A percentile compares a stretch with the other conserved stretches of the same genome.
Conservation (phyloP, 2,797 vertebrate genomes). For the Anisognathus igniventris region DNA sequence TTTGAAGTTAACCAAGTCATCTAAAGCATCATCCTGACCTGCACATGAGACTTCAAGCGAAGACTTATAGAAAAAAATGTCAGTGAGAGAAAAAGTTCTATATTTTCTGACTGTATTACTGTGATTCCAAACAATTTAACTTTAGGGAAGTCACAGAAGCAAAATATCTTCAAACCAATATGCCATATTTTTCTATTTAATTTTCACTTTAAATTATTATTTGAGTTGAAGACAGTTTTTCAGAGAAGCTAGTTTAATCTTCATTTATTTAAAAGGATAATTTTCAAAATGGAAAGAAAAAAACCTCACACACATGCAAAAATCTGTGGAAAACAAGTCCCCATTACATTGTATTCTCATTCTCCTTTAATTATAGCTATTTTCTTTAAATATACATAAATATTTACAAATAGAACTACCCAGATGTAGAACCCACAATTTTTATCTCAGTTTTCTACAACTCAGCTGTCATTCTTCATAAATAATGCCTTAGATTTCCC, state of each 20-base stretch:
- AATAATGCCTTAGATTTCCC: background rate
- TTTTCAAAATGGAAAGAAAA: background rate
- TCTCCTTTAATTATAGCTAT: background rate
- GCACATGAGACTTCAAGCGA: background rate
- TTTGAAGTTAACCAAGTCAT: background rate
- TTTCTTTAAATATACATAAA: background rate
- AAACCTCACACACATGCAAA: accelerated
- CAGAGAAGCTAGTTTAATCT: background rate
- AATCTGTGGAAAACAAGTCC: background rate
- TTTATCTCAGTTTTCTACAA: background rate
- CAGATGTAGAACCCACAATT: background rate
- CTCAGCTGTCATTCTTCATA: background rate
- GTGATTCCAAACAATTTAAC: background rate
- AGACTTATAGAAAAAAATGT: background rate
- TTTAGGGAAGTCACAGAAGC: background rate
- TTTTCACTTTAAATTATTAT: background rate
- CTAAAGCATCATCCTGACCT: background rate
- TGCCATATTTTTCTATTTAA: background rate
- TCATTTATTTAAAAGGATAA: background rate
- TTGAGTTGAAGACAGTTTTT: background rate
- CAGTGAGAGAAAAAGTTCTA: background rate
- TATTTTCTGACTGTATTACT: background rate
- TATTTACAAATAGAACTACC: background rate
- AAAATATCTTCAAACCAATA: background rate
- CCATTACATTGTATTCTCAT: background rate